phyloP scores from a whole-genome alignment of 2,797 vertebrate species.

The Syncerus caffer region DNA sequence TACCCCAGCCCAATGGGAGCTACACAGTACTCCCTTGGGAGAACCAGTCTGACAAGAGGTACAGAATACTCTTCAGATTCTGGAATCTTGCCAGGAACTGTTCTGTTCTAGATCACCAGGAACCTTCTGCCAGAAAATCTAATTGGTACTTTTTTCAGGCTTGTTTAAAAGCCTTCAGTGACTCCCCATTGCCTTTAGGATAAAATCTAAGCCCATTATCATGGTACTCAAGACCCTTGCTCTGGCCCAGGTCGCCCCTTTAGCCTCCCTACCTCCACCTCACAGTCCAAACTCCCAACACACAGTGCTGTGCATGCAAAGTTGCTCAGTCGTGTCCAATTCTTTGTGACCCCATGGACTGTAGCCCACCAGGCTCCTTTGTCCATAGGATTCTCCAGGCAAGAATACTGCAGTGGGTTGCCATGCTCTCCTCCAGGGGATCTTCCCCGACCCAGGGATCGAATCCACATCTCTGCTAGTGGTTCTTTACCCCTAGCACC shows the following conservation, averaged over 20 bases:
- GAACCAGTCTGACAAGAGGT: neutral
- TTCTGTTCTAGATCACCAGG: neutral
- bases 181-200: neutral
- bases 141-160: neutral
- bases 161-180: neutral
- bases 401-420: neutral
- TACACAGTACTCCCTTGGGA: neutral
- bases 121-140: neutral
- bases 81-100: neutral
- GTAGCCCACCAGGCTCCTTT: neutral
- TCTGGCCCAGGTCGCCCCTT: neutral
- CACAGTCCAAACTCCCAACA: neutral
- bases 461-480: neutral
- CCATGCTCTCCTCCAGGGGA: neutral
- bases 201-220: neutral
- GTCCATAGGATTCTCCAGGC: neutral
- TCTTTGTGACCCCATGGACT: neutral
- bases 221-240: neutral
- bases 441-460: neutral
- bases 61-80: neutral
- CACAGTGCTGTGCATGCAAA: neutral
- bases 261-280: neutral
- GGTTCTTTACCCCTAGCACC: neutral
- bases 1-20: neutral
- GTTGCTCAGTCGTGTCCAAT: neutral